A percentile compares a stretch with the other conserved stretches of the same genome.
Evolutionary conservation across 2,113 vertebrate genomes (phyloP).

Genomic region (Paramormyrops kingsleyae): DNA sequence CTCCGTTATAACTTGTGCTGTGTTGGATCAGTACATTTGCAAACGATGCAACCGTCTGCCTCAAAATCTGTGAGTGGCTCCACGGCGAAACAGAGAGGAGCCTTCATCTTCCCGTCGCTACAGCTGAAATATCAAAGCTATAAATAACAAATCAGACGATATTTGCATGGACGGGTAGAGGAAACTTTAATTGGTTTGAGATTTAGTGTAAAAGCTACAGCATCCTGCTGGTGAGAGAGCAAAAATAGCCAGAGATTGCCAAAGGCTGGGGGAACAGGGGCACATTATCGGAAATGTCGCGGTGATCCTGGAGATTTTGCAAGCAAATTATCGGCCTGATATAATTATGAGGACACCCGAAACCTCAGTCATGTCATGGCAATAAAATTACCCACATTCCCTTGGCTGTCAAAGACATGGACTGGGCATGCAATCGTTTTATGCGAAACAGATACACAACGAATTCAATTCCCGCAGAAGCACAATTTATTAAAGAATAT

Average conservation of each 20-base stretch:
- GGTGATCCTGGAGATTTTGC: not conserved
- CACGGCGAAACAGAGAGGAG: not conserved
- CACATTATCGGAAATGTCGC: constrained; percentile 4
- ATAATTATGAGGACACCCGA: not conserved
- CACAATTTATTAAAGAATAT: not conserved
- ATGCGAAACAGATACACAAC: not conserved
- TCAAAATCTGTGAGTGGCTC: not conserved
- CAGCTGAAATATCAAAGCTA: not conserved
- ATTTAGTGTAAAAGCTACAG: constrained; percentile 19
- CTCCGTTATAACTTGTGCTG: not conserved
- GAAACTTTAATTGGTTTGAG: not conserved
- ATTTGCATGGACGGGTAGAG: not conserved
- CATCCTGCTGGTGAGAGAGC: constrained; percentile 2
- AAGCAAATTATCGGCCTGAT: not conserved
- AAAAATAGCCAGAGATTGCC: not conserved
- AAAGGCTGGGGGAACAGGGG: not conserved
- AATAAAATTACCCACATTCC: not conserved
- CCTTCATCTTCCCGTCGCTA: not conserved
- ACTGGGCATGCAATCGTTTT: not conserved
- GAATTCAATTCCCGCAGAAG: not conserved
- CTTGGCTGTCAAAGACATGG: not conserved
- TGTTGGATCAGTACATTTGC: not conserved
- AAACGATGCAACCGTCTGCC: not conserved
- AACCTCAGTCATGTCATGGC: not conserved
- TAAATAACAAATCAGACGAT: constrained; percentile 3